phyloP scores from a whole-genome alignment of 2,113 vertebrate species.

The human region DNA sequence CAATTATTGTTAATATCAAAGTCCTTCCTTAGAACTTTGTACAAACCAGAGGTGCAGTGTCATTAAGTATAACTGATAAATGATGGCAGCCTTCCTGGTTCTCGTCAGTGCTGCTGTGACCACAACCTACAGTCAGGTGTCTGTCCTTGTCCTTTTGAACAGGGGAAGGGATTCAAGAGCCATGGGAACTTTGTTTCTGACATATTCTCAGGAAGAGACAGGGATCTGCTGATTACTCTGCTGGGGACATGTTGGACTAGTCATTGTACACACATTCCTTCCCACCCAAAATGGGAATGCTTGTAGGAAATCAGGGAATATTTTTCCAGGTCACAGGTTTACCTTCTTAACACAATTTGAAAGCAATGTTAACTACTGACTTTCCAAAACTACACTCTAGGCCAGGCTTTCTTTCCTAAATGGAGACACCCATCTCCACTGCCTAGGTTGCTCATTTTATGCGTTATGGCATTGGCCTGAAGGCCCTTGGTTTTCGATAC shows the following conservation, averaged over 20 bases:
- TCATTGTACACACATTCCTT: fast-evolving
- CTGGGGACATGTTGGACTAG: not conserved
- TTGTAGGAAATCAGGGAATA: not conserved
- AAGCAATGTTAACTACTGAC: not conserved
- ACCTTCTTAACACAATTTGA: not conserved
- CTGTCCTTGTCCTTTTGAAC: not conserved
- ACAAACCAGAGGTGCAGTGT: not conserved
- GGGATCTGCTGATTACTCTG: fast-evolving
- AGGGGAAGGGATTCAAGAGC: not conserved
- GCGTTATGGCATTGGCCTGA: not conserved
- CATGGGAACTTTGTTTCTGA: not conserved
- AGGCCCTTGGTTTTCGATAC: not conserved
- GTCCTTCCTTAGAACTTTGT: not conserved
- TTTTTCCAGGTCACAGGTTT: not conserved
- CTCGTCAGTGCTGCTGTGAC: not conserved
- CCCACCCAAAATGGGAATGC: not conserved
- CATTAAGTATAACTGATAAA: not conserved
- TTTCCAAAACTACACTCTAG: not conserved
- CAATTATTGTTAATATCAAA: not conserved
- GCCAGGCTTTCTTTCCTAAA: not conserved
- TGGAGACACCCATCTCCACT: fast-evolving
- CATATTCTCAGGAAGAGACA: not conserved
- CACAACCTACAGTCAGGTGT: not conserved
- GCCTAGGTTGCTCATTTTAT: no score
- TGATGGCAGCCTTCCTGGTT: not conserved